phyloP scores from a whole-genome alignment of 2,888 invertebrate species.

The Sericinus montela region DNA sequence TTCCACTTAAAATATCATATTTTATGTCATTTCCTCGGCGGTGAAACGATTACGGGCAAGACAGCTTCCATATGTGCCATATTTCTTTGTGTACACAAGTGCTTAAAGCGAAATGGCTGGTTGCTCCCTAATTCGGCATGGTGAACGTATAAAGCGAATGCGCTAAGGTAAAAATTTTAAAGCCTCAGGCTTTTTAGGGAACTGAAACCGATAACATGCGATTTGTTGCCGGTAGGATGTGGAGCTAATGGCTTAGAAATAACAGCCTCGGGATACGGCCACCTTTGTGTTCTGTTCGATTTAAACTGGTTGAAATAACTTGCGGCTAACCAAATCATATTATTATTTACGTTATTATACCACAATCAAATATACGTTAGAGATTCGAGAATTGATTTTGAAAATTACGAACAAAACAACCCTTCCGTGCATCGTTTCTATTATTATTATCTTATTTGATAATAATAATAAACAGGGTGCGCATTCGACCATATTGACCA shows the following conservation, averaged over 20 bases:
- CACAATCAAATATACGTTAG: too few species aligned
- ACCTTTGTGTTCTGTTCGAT: not conserved
- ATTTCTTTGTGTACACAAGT: slow-evolving; percentile 58
- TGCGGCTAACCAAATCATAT: slow-evolving; percentile 29
- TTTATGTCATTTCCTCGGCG: slow-evolving; percentile 34
- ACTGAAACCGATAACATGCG: slow-evolving; percentile 34
- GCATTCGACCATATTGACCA: slow-evolving; percentile 34
- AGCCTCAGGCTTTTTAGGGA: slow-evolving; percentile 25
- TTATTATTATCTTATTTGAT: slow-evolving; percentile 7
- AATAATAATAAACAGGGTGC: slow-evolving; percentile 31
- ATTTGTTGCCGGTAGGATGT: slow-evolving; percentile 50
- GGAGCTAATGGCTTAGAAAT: slow-evolving; percentile 50
- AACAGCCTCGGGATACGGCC: slow-evolving; percentile 39
- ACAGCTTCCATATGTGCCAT: slow-evolving; percentile 43
- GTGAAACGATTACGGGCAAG: slow-evolving; percentile 50
- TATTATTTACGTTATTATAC: not conserved
- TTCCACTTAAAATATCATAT: slow-evolving; percentile 39
- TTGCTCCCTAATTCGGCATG: slow-evolving; percentile 55
- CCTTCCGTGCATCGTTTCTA: not conserved
- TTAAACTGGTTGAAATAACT: slow-evolving; percentile 34
- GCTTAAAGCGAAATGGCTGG: slow-evolving; percentile 37
- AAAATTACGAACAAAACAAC: too few species aligned
- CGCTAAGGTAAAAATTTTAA: slow-evolving; percentile 20
- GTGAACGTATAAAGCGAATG: slow-evolving; percentile 20
- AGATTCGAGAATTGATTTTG: too few species aligned